Percentiles rank a stretch among this genome's conserved stretches.
Conservation (phyloP, 2,113 vertebrate species). For the Hiodon tergisus region DNA sequence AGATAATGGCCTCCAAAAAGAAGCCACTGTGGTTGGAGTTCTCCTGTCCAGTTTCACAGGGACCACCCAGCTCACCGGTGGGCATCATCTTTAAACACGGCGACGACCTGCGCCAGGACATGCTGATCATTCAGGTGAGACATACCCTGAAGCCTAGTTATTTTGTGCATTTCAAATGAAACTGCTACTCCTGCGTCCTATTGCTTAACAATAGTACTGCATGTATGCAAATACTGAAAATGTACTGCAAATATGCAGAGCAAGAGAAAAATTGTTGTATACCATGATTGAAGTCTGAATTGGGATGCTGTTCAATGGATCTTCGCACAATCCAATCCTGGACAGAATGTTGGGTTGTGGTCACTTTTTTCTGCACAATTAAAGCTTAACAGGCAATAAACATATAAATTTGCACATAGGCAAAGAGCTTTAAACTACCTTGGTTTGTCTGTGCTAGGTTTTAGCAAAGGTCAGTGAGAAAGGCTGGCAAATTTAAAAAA, state of each 20-base stretch:
- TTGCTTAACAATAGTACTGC: not conserved
- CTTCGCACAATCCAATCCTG: too few species aligned
- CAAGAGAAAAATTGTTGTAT: too few species aligned
- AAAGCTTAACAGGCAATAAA: too few species aligned
- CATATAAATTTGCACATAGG: too few species aligned
- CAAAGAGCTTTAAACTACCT: not conserved
- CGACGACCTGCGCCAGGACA: constrained; percentile 73
- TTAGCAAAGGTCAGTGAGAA: not conserved
- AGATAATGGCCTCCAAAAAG: constrained; percentile 71
- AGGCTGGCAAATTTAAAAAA: too few species aligned
- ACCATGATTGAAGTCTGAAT: too few species aligned
- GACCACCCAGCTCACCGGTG: constrained; percentile 39
- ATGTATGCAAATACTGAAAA: too few species aligned
- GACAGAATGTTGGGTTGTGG: too few species aligned
- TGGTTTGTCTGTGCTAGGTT: too few species aligned
- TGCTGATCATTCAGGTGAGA: constrained; percentile 68
- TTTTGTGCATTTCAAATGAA: not conserved
- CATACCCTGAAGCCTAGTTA: not conserved
- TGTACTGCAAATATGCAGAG: too few species aligned
- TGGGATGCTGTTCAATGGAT: too few species aligned
- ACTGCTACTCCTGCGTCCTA: not conserved
- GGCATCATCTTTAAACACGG: constrained; percentile 74
- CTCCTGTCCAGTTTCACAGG: constrained; percentile 47
- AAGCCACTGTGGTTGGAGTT: constrained; percentile 75
- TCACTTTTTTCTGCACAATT: too few species aligned